These are phyloP conservation scores for Bubo bubo DNA, from an alignment of 2,113 vertebrate species.

Conservation along the genomic window DNA sequence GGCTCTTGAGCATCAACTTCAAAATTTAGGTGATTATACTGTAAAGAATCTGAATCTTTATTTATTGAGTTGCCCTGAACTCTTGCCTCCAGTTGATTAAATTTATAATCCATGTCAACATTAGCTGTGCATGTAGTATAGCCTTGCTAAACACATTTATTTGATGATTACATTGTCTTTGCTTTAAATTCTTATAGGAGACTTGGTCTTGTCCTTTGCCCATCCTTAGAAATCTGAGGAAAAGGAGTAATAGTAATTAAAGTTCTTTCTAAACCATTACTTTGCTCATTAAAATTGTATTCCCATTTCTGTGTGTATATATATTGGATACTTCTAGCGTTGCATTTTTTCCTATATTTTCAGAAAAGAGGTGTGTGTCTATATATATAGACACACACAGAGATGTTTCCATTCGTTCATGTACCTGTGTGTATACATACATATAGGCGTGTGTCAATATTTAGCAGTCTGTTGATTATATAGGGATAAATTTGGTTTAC, in stretches of 20 bases:
- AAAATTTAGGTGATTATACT: neutral
- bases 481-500: neutral
- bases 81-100: conserved; percentile 15
- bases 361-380: neutral
- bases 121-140: neutral
- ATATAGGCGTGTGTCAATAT: neutral
- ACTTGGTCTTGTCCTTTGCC: neutral
- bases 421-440: accelerated
- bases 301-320: neutral
- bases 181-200: neutral
- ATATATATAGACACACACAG: neutral
- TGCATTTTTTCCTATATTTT: neutral
- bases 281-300: neutral
- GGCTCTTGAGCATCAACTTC: neutral
- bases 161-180: conserved; percentile 36
- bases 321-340: neutral
- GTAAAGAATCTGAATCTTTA: neutral
- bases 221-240: neutral
- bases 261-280: neutral
- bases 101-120: conserved; percentile 36
- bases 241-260: neutral
- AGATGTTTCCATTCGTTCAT: neutral
- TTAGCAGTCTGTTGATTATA: neutral
- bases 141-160: conserved; percentile 36
- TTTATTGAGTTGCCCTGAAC: conserved; percentile 33